Evolutionary conservation across 2,113 vertebrate genomes (phyloP), one percentile per base, ranked within the genome.

Genomic region (Perca schrenkii): DNA sequence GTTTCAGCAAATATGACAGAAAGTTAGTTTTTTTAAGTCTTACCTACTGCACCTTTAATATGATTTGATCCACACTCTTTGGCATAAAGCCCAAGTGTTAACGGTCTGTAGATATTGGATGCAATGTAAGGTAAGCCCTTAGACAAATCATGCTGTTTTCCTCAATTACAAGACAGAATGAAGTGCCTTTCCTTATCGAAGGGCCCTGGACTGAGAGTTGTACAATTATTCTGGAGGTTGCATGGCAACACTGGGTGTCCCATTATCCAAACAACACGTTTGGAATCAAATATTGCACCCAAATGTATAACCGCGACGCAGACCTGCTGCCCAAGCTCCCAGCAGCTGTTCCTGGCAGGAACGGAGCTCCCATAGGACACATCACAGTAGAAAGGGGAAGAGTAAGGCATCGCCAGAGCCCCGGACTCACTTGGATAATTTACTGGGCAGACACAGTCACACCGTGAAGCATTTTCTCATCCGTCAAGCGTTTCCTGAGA

Each of bases 361-460:
- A 3, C 2, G 40, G 66, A 80, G 81, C 64, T 86, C 87, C 89
- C 86, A 56, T 3, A 68, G 88, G 85, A 83, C 43, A n/a, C 64
- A 58, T 80, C 40, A 34, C 54, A 76, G 56, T 8, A 34, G 31
- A 31, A 22, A 56, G 58, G 21, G 71, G 54, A 50, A 57, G 74
- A 79, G 80, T 43, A n/a, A 11, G 21, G 25, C 46, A 36, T 34
- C 62, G n/a, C 54, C 61, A 53, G 69, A 80, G 83, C 83, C 81
- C 67, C 47, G 1, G 28, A 88, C 61, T 87, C 84, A 66, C 85
- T 77, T 11, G 79, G 84, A 73, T 81, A 83, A 91, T 86, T 88
- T 71, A 84, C 84, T 65, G 80, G 77, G 72, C 83, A 76, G 70
- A 84, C 66, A 36, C 67, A 71, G 78, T 77, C 71, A 65, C 80